Evolutionary conservation across 1,140 invertebrate species (phyloP).

Genomic region (Ladona fulva): DNA sequence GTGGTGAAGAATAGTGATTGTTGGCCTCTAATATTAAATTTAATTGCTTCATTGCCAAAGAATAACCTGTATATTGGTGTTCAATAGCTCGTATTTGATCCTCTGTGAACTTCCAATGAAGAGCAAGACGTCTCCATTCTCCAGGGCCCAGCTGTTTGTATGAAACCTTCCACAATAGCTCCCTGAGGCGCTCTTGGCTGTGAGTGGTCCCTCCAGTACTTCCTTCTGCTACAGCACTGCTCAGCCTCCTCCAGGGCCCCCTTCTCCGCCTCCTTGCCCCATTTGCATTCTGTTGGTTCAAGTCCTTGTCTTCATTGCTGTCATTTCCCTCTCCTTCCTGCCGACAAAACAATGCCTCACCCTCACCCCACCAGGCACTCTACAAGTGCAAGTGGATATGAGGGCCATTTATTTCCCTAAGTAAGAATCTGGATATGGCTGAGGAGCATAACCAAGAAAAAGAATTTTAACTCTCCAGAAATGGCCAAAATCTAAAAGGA

Average conservation of each 20-base stretch:
- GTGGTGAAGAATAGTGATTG: too few species aligned
- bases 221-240: slow-evolving; percentile 31
- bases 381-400: background rate
- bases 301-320: background rate
- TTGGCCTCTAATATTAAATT: too few species aligned
- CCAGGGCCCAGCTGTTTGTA: slow-evolving; percentile 53
- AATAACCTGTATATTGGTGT: slow-evolving; percentile 61
- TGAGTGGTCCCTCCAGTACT: slow-evolving; percentile 28
- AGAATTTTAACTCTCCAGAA: too few species aligned
- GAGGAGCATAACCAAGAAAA: too few species aligned
- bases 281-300: background rate
- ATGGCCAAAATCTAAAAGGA: too few species aligned
- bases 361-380: background rate
- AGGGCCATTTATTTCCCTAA: background rate
- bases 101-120: slow-evolving; percentile 60
- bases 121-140: slow-evolving; percentile 63
- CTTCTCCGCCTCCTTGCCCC: slow-evolving; percentile 22
- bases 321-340: slow-evolving; percentile 1
- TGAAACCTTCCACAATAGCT: slow-evolving; percentile 51
- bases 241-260: slow-evolving; percentile 30
- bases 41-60: slow-evolving; percentile 3
- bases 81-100: slow-evolving; percentile 65
- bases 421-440: background rate
- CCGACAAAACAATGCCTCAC: background rate
- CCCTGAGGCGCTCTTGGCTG: slow-evolving; percentile 36